A percentile compares a stretch with the other conserved stretches of the same genome.
These are phyloP conservation scores for Axea sp. DNA, from an alignment of 2,888 invertebrate genomes.

Conservation along the genomic window DNA sequence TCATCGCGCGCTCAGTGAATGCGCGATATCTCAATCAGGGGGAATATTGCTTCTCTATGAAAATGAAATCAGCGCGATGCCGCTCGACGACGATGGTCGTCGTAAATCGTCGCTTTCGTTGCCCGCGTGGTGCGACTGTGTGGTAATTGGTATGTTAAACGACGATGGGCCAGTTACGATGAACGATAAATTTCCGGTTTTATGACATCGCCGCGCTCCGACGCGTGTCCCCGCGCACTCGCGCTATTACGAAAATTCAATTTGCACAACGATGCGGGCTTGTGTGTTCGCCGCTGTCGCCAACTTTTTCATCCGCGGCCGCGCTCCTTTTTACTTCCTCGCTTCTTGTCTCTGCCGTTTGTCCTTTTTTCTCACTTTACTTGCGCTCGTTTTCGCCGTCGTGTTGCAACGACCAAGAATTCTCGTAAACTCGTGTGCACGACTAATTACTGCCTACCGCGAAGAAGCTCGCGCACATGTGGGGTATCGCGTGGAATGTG, in stretches of 20 bases:
- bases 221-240: slow-evolving; percentile 59
- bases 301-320: slow-evolving; percentile 8
- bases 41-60: slow-evolving; percentile 43
- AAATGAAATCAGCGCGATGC: slow-evolving; percentile 50
- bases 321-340: not conserved
- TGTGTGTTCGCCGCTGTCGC: not conserved
- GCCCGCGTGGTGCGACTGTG: slow-evolving; percentile 39
- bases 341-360: slow-evolving; percentile 3
- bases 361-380: not conserved
- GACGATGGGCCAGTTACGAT: slow-evolving; percentile 64
- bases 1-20: slow-evolving; percentile 48
- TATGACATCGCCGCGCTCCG: slow-evolving; percentile 48
- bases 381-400: slow-evolving; percentile 14
- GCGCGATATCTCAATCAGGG: slow-evolving; percentile 57
- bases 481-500: slow-evolving; percentile 37
- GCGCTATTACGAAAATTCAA: slow-evolving; percentile 71
- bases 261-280: slow-evolving; percentile 66
- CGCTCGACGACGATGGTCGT: slow-evolving; percentile 38
- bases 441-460: slow-evolving; percentile 46
- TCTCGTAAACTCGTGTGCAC: slow-evolving; percentile 50
- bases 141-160: slow-evolving; percentile 68
- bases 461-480: slow-evolving; percentile 16
- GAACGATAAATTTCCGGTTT: slow-evolving; percentile 60
- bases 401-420: slow-evolving; percentile 36
- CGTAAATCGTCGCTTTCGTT: slow-evolving; percentile 50